Evolutionary conservation across 2,888 invertebrate species (phyloP), one percentile per base, ranked within the genome.

Genomic region (Unio delphinus): DNA sequence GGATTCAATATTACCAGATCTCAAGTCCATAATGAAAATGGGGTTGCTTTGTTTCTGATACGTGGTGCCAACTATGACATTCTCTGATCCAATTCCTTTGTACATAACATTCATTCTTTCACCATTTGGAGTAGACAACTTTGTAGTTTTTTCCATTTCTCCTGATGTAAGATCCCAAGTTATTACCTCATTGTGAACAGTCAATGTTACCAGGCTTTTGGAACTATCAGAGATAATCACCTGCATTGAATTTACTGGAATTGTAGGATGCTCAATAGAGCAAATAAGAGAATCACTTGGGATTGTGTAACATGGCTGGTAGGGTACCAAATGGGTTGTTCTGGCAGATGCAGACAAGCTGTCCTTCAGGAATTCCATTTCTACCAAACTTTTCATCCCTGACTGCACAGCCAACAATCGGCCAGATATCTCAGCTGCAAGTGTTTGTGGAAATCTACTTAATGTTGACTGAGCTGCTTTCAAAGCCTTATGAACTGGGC

Each of bases 371-470:
- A 81, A 70, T 11, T 66, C 69, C 57, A 75, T 79, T 61, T 81
- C 79, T n/a, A 74, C 69, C 20, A 61, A 63, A 11, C 65, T 64
- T 20, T 70, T 68, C 26, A 71, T 79, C 11, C 73, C 64, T 28
- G 78, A 73, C 28, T 80, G 64, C 60, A 77, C 65, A 54, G 98
- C 98, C 55, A 98, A 90, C 30, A 99, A 92, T 61, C 98, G 92
- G 0, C 97, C 98, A 0, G 96, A 93, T 6, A 99, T 91, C 89
- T 98, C 98, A 0, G 96, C 95, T 0, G 95, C 97, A 70, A 98
- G 91, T 95, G 98, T 97, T 85, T 96, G 95, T 0, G 98, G 96
- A 88, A 96, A 95, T 55, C 94, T 93, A 20, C 95, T 95, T 34
- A 98, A 91, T 77, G 97, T 96, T 0, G 97, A 96, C 0, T 78